Conservation (phyloP, 2,113 vertebrate genomes). For the Acrocephalus arundinaceus region DNA sequence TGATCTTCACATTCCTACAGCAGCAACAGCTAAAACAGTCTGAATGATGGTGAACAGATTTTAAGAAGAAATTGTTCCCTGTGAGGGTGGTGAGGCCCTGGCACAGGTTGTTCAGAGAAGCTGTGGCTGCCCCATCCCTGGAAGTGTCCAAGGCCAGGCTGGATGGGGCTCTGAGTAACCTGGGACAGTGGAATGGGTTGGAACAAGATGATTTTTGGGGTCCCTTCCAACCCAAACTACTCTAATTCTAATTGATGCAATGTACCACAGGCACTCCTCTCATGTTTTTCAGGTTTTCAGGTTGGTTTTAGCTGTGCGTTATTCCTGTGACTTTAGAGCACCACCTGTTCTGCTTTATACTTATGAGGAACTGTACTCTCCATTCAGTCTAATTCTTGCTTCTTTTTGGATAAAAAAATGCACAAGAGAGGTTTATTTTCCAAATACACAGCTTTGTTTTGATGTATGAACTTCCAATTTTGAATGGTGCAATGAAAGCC, state of each 20-base stretch:
- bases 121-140: background rate
- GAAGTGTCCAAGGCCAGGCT: rapidly evolving
- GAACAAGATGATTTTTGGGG: background rate
- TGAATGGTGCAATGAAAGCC: background rate
- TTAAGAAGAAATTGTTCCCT: background rate
- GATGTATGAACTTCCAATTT: background rate
- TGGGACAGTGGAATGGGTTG: background rate
- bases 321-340: background rate
- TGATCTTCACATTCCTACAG: background rate
- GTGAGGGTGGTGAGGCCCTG: background rate
- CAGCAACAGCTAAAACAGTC: background rate
- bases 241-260: background rate
- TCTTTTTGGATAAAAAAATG: background rate
- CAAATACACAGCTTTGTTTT: background rate
- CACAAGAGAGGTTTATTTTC: background rate
- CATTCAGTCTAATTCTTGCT: background rate
- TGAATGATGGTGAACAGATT: background rate
- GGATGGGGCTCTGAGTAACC: rapidly evolving
- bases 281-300: background rate
- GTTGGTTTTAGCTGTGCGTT: background rate
- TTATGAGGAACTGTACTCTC: background rate
- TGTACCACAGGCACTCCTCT: background rate
- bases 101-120: background rate
- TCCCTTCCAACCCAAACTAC: background rate
- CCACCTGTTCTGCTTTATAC: background rate